A percentile compares a stretch with the other conserved stretches of the same genome.
phyloP scores from a whole-genome alignment of 2,113 vertebrate species.

The Megaceryle torquata region DNA sequence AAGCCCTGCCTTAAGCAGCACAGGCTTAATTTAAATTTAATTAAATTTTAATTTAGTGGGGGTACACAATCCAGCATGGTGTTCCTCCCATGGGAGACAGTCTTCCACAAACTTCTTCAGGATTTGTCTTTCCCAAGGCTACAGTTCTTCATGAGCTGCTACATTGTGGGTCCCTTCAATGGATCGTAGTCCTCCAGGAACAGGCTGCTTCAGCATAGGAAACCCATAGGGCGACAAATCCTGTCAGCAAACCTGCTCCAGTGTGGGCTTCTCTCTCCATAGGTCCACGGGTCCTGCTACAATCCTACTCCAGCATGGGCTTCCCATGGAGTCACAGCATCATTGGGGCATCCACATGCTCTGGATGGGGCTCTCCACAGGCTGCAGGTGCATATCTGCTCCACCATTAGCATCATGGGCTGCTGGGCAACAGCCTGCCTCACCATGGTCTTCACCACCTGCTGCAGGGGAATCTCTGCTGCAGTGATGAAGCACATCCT shows the following conservation, averaged over 20 bases:
- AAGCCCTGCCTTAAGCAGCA: fast-evolving
- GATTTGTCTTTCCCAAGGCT: neutral
- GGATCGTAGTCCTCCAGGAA: neutral
- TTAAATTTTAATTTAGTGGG: too few species aligned
- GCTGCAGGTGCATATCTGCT: neutral
- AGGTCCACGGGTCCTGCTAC: neutral
- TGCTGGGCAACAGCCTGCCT: neutral
- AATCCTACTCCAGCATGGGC: neutral
- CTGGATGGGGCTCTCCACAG: neutral
- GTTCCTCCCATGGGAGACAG: too few species aligned
- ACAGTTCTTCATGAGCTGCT: neutral
- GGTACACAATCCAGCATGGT: too few species aligned
- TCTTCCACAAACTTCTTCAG: neutral
- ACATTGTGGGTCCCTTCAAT: neutral
- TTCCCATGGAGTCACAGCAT: neutral
- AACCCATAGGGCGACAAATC: neutral
- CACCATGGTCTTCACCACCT: neutral
- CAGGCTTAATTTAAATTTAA: too few species aligned
- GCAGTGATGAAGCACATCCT: neutral
- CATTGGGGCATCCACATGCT: neutral
- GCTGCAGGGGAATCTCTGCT: neutral
- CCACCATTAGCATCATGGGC: neutral
- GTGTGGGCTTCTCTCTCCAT: fast-evolving
- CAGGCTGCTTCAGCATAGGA: fast-evolving
- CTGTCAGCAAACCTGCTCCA: neutral